phyloP scores from a whole-genome alignment of 2,888 invertebrate genomes.

The Pammene fasciana region DNA sequence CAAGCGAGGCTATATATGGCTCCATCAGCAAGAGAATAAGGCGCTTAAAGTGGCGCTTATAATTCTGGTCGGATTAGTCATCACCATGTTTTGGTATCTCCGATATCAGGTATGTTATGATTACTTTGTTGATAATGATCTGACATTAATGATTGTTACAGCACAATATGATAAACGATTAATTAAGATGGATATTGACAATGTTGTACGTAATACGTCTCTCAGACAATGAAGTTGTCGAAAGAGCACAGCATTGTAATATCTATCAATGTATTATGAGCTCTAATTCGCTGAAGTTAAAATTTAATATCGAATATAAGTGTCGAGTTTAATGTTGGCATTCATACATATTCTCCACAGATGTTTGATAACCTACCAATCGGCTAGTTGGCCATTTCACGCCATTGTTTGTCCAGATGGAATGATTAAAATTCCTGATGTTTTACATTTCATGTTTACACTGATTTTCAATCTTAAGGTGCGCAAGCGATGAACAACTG shows the following conservation, averaged over 20 bases:
- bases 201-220: not conserved
- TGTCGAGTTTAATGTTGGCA: conserved; percentile 34
- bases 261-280: not conserved
- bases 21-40: conserved; percentile 90
- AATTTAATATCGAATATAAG: not conserved
- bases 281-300: not conserved
- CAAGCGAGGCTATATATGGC: conserved; percentile 82
- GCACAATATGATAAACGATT: not conserved
- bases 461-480: not conserved
- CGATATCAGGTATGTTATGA: conserved; percentile 84
- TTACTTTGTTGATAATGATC: conserved; percentile 28
- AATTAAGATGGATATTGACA: not conserved
- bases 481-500: too few relatives aligned
- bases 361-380: conserved; percentile 38
- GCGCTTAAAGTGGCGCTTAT: conserved; percentile 87
- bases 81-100: conserved; percentile 90
- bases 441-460: not conserved
- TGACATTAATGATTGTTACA: conserved; percentile 19
- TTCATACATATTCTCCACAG: conserved; percentile 28
- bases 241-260: not conserved
- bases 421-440: conserved; percentile 26
- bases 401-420: conserved; percentile 51
- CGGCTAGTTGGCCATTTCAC: conserved; percentile 44
- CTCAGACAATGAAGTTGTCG: not conserved
- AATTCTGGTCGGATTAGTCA: conserved; percentile 86